Conservation (phyloP, 1,140 invertebrate species). For the Chionoecetes opilio region DNA sequence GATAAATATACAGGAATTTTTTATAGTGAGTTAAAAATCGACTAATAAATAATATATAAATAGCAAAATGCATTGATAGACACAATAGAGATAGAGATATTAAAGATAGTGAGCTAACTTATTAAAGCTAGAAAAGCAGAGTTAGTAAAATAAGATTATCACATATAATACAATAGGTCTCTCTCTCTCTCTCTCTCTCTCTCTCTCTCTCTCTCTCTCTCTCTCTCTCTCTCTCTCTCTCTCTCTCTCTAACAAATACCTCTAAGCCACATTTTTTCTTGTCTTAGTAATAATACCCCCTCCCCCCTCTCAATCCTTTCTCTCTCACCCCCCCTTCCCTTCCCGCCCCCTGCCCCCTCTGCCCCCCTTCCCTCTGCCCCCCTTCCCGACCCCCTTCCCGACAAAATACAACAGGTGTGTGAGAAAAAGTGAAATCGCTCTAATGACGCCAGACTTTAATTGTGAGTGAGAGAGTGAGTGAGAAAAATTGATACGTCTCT, state of each 20-base stretch:
- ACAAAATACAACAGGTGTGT: background rate
- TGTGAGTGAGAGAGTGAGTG: background rate
- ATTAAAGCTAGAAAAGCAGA: background rate
- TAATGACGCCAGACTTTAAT: slow-evolving; percentile 19
- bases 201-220: background rate
- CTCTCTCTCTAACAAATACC: background rate
- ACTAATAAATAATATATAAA: too few species aligned
- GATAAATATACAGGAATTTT: background rate
- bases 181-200: too few species aligned
- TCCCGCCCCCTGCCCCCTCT: background rate
- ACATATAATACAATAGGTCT: background rate
- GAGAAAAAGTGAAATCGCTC: background rate
- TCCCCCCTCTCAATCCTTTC: background rate
- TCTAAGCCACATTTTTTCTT: background rate
- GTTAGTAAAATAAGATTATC: background rate
- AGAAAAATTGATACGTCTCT: too few species aligned
- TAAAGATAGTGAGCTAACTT: too few species aligned
- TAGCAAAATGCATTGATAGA: too few species aligned
- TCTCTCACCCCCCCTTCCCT: background rate
- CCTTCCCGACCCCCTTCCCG: background rate
- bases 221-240: slow-evolving; percentile 18
- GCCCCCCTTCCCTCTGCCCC: background rate
- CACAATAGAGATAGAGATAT: too few species aligned
- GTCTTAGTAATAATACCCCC: background rate
- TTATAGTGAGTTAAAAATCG: too few species aligned